Evolutionary conservation across 2,888 invertebrate species (phyloP).

Genomic region (Cheilosia soror): DNA sequence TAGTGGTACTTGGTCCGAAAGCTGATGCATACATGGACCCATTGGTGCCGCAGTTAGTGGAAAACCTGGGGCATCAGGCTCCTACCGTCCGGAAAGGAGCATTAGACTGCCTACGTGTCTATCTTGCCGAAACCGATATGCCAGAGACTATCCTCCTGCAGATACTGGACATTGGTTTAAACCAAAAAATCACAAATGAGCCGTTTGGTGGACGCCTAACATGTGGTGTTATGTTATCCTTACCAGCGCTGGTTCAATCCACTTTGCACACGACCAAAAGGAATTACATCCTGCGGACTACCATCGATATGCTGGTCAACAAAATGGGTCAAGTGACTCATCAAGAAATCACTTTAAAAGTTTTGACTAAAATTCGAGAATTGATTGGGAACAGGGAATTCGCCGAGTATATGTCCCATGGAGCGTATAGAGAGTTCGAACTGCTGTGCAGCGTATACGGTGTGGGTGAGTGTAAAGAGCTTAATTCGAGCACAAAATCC

Average conservation of each 20-base stretch:
- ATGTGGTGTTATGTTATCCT: constrained; percentile 87
- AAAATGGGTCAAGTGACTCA: constrained; percentile 86
- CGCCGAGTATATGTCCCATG: constrained; percentile 85
- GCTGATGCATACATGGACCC: constrained; percentile 88
- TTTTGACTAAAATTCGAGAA: constrained; percentile 89
- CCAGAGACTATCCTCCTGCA: constrained; percentile 88
- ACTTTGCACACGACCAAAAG: constrained; percentile 84
- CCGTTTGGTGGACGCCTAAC: constrained; percentile 86
- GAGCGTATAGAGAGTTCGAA: constrained; percentile 85
- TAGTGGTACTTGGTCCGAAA: constrained; percentile 89
- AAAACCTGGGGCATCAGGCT: constrained; percentile 91
- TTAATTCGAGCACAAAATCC: constrained; percentile 60
- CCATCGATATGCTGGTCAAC: constrained; percentile 85
- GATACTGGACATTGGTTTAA: constrained; percentile 88
- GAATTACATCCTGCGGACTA: constrained; percentile 84
- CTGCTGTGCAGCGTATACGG: constrained; percentile 87
- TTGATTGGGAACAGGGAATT: constrained; percentile 88
- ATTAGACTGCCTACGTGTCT: constrained; percentile 90
- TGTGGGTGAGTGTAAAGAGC: constrained; percentile 72
- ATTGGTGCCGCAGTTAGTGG: constrained; percentile 88
- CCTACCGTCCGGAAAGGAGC: constrained; percentile 93
- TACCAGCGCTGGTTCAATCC: constrained; percentile 87
- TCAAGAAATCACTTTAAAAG: constrained; percentile 88
- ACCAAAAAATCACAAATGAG: constrained; percentile 84
- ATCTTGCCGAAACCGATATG: constrained; percentile 88